Evolutionary conservation across 1,140 invertebrate genomes (phyloP), one percentile per base, ranked within the genome.

Genomic region (Pseudachorutes palmiensis): DNA sequence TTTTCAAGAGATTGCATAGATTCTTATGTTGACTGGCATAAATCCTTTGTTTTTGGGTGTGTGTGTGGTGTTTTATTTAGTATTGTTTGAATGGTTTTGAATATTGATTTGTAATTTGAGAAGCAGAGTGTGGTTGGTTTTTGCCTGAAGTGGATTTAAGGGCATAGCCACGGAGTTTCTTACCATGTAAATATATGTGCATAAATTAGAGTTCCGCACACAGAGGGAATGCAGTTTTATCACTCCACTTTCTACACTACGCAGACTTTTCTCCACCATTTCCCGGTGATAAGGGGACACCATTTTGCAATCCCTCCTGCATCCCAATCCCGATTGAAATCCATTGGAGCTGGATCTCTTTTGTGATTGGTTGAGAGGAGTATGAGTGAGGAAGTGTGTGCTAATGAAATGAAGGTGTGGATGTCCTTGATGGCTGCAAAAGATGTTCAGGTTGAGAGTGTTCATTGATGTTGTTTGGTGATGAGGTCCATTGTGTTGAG

Each of bases 131-230:
- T 45, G 36, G 36, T 45, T 45, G 36, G 36, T 12, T 45, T 45
- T 19, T 45, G 36, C 51, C 24, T 26, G 51, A 24, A 16, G 5
- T 55, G 51, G 24, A 26, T 12, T 16, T 22, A 14, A 55, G 36
- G 29, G 36, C 65, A 26, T 36, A 22, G 41, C 3, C 41, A 70
- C 62, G 65, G 59, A 70, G 64, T 67, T 64, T 64, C 64, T 70
- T 70, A 67, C 61, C 51, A 72, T 72, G 71, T 72, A 72, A 72
- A 72, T 72, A 68, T 72, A 72, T 72, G 71, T 72, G 71, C 71
- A 72, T 72, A 72, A 72, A 72, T 72, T 72, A 72, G 51, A 67
- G 71, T 62, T n/a, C n/a, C n/a, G n/a, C n/a, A n/a, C n/a, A 29
- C 14, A 24, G 24, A 60, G 58, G 58, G 58, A 60, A 60, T 60